Base-by-base conservation (phyloP, 2,113 vertebrate genomes). In the Gnathonemus longibarbis region DNA sequence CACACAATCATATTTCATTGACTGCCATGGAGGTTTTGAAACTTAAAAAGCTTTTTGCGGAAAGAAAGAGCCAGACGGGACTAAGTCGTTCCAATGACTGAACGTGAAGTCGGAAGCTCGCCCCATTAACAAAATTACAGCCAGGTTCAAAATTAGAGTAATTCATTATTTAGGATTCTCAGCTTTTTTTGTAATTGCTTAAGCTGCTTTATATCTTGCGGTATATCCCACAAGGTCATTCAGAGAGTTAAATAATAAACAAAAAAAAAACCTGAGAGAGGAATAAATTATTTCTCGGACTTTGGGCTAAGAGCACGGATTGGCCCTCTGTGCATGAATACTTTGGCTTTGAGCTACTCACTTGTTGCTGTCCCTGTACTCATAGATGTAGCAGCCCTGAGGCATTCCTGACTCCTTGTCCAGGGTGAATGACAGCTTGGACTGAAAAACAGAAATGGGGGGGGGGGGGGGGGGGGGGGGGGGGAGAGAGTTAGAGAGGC, bases 311-410 rank as follows among this genome's bases (percentile, higher is more conserved):
- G 19, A 80, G 74, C 74, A 39, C 74, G 0, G 74, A 13, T 42
- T 19, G 74, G 74, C 35, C 13, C 1, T 5, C 0, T 1, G 31
- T 27, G n/a, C 62, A 31, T 3, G 35, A 19, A 42, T 77, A 39
- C 31, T 35, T 77, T 6, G 35, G 74, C 83, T 9, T 10, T 48
- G 24, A 84, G 45, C 74, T 31, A 92, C 96, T 97, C 95, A 99
- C 98, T 96, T 99, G 96, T 99, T 99, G 94, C 98, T 99, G 96
- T 99, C 98, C 88, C 94, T 96, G 95, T 99, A 99, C 92, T 98
- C 95, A 90, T 99, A 99, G 93, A 99, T 70, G 24, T 97, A 97
- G 92, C 98, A 99, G 92, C 98, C 97, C 94, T 99, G 98, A 90
- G 98, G 98, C 97, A 99, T 96, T 92, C 97, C 97, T 1, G 96